phyloP scores from a whole-genome alignment of 2,888 invertebrate genomes.

The Macroteleia sp. region DNA sequence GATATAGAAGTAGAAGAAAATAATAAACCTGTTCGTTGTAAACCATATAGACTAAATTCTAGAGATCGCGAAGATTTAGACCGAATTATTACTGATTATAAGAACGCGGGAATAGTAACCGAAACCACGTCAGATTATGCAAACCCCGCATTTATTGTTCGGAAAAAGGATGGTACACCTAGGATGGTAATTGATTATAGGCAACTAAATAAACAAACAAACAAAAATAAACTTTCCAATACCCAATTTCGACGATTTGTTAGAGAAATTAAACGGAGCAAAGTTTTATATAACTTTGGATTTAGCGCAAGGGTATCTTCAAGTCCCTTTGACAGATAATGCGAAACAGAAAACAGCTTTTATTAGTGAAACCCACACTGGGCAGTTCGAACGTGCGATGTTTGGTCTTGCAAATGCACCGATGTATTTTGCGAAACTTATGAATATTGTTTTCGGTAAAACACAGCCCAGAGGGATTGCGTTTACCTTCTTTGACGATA shows the following conservation, averaged over 20 bases:
- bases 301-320: conserved; percentile 11
- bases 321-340: neutral
- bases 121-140: conserved; percentile 8
- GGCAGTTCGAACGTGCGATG: conserved; percentile 46
- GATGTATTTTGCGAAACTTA: conserved; percentile 35
- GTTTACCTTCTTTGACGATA: conserved; percentile 41
- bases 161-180: conserved; percentile 5
- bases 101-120: conserved; percentile 11
- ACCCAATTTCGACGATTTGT: conserved; percentile 1
- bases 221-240: conserved; percentile 5
- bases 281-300: neutral
- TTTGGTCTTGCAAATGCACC: conserved; percentile 42
- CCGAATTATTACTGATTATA: conserved; percentile 18
- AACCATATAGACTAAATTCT: conserved; percentile 36
- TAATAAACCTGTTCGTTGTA: conserved; percentile 10
- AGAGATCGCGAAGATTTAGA: conserved; percentile 23
- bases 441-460: conserved; percentile 21
- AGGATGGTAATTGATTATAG: conserved; percentile 13
- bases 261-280: conserved; percentile 2
- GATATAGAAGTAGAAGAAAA: conserved; percentile 38
- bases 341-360: conserved; percentile 40
- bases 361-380: conserved; percentile 40
- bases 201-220: conserved; percentile 3
- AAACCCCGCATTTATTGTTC: conserved; percentile 5
- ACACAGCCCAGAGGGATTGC: conserved; percentile 16